phyloP scores from a whole-genome alignment of 2,797 vertebrate genomes.

The Sarcophilus harrisii region DNA sequence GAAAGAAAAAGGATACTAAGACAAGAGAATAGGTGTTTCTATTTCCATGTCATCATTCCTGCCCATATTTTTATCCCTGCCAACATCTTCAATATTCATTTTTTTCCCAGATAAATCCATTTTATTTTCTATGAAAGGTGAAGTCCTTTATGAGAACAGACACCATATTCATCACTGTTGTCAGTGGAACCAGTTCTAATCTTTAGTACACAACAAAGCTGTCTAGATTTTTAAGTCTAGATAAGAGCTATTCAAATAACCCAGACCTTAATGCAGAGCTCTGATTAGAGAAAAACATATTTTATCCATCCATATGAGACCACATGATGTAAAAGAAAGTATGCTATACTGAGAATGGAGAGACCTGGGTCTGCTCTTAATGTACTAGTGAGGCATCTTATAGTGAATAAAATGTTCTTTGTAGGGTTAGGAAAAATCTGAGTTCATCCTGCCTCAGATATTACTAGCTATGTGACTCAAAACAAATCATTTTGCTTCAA shows the following conservation, averaged over 20 bases:
- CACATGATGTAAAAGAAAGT: not conserved
- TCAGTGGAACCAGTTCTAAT: not conserved
- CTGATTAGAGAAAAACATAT: not conserved
- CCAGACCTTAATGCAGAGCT: not conserved
- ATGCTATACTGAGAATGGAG: not conserved
- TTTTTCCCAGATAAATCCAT: not conserved
- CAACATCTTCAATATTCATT: not conserved
- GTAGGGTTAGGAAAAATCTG: not conserved
- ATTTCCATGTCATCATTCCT: not conserved
- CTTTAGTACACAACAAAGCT: not conserved
- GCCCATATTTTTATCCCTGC: not conserved
- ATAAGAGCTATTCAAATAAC: not conserved
- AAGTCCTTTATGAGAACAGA: not conserved
- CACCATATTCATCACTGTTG: not conserved
- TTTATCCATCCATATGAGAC: not conserved
- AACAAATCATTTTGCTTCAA: not conserved
- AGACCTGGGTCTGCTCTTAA: not conserved
- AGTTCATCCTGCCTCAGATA: not conserved
- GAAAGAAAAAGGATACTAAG: not conserved
- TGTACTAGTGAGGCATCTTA: not conserved
- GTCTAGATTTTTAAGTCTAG: not conserved
- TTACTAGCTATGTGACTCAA: not conserved
- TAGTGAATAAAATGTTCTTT: not conserved
- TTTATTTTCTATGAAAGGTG: not conserved
- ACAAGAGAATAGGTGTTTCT: not conserved